These are phyloP conservation scores for Nezara viridula DNA, from an alignment of 2,888 invertebrate genomes.

Conservation along the genomic window DNA sequence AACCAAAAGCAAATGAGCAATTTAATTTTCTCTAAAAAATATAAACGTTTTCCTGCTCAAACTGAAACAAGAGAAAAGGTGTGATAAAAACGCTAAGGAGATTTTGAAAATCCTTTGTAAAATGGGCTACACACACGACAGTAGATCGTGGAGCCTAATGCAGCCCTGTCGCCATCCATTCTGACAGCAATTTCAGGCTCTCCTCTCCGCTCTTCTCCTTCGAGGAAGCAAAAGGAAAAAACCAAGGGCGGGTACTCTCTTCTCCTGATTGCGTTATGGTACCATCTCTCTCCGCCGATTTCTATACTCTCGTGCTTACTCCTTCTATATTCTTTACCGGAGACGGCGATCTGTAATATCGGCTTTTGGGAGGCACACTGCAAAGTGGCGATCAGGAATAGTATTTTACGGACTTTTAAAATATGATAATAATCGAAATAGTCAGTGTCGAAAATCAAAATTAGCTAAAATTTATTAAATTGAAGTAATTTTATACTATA, in stretches of 20 bases:
- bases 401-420: neutral
- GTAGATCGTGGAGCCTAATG: neutral
- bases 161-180: neutral
- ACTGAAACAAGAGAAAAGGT: neutral
- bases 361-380: neutral
- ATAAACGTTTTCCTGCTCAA: too few relatives aligned
- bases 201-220: too few relatives aligned
- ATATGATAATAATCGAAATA: neutral
- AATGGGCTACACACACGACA: neutral
- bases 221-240: neutral
- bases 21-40: too few relatives aligned
- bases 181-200: neutral
- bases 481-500: too few relatives aligned
- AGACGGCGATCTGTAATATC: neutral
- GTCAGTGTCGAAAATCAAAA: too few relatives aligned
- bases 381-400: neutral
- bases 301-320: neutral
- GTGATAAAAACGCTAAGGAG: neutral
- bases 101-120: neutral
- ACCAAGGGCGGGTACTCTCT: neutral
- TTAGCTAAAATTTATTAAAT: too few relatives aligned
- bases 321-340: neutral
- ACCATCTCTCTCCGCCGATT: neutral
- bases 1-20: too few relatives aligned
- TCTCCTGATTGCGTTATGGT: slow-evolving; percentile 3